Percentiles rank a stretch among this genome's conserved stretches.
These are phyloP conservation scores for Hycleus phaleratus DNA, from an alignment of 1,140 invertebrate genomes.

Conservation along the genomic window DNA sequence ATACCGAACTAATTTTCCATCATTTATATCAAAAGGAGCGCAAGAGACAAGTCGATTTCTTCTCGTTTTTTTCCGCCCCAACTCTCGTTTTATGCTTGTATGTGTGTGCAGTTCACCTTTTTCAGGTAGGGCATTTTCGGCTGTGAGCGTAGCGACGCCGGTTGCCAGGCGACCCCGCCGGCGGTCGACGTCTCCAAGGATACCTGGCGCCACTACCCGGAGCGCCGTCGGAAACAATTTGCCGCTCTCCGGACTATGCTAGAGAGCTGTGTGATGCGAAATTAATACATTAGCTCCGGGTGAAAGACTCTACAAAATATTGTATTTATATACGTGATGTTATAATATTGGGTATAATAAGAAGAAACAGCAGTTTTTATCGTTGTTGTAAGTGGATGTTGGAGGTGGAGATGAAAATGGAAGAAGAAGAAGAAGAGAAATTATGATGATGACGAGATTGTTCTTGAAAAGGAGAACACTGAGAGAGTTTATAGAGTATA, in stretches of 20 bases:
- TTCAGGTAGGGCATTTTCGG: slow-evolving; percentile 20
- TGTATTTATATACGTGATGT: not conserved
- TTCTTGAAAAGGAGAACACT: too few relatives aligned
- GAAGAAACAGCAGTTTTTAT: too few relatives aligned
- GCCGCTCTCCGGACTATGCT: slow-evolving; percentile 25
- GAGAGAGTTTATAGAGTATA: not conserved
- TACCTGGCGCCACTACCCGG: slow-evolving; percentile 40
- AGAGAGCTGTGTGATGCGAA: slow-evolving; percentile 20
- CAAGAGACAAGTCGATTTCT: too few relatives aligned
- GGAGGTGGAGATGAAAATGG: too few relatives aligned
- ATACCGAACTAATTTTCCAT: too few relatives aligned
- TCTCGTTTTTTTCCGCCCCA: too few relatives aligned
- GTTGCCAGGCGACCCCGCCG: slow-evolving; percentile 39
- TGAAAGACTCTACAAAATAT: slow-evolving; percentile 21
- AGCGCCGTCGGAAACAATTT: slow-evolving; percentile 35
- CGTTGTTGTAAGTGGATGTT: too few relatives aligned
- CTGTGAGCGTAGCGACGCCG: slow-evolving; percentile 25
- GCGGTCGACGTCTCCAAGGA: slow-evolving; percentile 41
- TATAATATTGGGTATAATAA: too few relatives aligned
- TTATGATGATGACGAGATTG: too few relatives aligned
- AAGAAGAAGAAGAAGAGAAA: too few relatives aligned
- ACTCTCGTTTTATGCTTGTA: too few relatives aligned
- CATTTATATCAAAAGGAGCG: too few relatives aligned
- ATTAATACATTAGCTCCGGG: slow-evolving; percentile 34
- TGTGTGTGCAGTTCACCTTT: slow-evolving; percentile 6